Evolutionary conservation across 2,888 invertebrate species (phyloP).

Genomic region (Rhamnusium bicolor): DNA sequence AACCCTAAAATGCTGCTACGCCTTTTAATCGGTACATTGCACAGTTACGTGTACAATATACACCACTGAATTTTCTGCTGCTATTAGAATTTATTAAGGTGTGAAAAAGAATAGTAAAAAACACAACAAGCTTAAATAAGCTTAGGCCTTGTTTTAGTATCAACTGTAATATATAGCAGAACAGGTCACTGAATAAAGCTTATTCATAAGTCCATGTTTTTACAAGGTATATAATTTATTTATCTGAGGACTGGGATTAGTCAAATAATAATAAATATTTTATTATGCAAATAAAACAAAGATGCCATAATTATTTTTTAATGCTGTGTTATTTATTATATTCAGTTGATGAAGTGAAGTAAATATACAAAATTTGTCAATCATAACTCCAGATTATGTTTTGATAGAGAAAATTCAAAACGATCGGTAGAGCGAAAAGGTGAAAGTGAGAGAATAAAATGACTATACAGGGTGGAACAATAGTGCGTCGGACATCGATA

Average conservation of each 20-base stretch:
- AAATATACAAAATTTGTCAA: no score
- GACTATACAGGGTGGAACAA: no score
- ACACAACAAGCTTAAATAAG: slow-evolving; percentile 38
- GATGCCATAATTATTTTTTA: neutral
- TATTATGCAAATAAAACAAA: slow-evolving; percentile 3
- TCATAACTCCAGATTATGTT: no score
- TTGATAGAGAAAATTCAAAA: no score
- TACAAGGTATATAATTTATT: slow-evolving; percentile 19
- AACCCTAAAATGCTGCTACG: slow-evolving; percentile 30
- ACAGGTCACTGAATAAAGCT: slow-evolving; percentile 37
- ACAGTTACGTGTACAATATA: slow-evolving; percentile 21
- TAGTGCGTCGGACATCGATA: no score
- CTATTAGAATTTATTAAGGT: slow-evolving; percentile 46
- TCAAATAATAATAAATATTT: neutral
- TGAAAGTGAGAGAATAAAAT: no score
- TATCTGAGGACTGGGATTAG: slow-evolving; percentile 24
- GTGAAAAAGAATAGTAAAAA: slow-evolving; percentile 40
- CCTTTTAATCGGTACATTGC: slow-evolving; percentile 12
- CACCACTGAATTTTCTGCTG: slow-evolving; percentile 35
- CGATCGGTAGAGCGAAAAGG: no score
- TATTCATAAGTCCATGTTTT: slow-evolving; percentile 38
- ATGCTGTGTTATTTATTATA: no score
- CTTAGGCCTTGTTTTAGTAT: slow-evolving; percentile 36
- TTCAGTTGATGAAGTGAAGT: no score
- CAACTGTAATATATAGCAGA: slow-evolving; percentile 42